Conservation (phyloP, 2,797 vertebrate species). For the Ceryle rudis region DNA sequence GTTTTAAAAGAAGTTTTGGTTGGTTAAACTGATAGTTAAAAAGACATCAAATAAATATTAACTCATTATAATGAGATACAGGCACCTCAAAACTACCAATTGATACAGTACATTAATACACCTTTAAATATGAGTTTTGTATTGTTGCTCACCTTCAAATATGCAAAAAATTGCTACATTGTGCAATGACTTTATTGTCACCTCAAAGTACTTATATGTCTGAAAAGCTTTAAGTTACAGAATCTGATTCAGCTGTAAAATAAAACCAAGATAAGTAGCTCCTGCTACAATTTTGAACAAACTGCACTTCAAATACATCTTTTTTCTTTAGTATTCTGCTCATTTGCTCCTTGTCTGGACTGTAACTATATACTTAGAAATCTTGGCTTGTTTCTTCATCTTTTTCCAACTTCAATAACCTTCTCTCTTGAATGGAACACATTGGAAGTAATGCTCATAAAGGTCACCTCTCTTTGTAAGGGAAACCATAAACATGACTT, state of each 20-base stretch:
- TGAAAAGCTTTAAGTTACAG: neutral
- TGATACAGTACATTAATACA: neutral
- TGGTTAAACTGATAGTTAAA: neutral
- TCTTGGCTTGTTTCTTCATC: neutral
- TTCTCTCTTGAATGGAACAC: neutral
- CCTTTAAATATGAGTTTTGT: neutral
- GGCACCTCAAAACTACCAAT: neutral
- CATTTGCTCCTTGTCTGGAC: neutral
- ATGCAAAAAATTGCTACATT: neutral
- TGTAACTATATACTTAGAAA: constrained; percentile 3
- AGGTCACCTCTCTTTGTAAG: neutral
- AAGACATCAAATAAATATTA: neutral
- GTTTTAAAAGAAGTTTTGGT: neutral
- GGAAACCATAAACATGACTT: constrained; percentile 3
- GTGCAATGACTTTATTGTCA: neutral
- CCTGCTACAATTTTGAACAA: neutral
- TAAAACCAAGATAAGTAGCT: neutral
- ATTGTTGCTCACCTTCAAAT: neutral
- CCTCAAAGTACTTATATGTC: neutral
- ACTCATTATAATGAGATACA: neutral
- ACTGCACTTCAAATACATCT: neutral
- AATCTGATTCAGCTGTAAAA: neutral
- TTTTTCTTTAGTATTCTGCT: neutral
- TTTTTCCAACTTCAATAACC: neutral
- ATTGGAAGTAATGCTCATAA: neutral